A percentile compares a stretch with the other conserved stretches of the same genome.
Conservation (phyloP, 2,888 invertebrate genomes). For the Lordiphosa andalusiaca region DNA sequence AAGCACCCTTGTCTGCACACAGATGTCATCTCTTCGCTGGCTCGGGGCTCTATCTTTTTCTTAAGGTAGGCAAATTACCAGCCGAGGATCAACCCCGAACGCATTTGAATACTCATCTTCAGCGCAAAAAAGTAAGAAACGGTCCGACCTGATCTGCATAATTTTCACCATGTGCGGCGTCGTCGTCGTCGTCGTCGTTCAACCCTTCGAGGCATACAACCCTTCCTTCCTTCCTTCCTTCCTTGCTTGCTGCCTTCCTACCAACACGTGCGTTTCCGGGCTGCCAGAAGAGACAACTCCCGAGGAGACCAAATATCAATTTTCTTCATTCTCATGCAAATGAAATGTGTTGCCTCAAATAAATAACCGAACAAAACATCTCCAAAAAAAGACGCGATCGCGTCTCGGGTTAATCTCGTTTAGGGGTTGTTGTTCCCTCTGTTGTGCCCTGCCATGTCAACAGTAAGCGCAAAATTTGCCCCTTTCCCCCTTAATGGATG, state of each 20-base stretch:
- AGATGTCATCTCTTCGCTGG: constrained; percentile 70
- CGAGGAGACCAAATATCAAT: constrained; percentile 78
- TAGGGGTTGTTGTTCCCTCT: constrained; percentile 59
- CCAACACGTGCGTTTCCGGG: constrained; percentile 58
- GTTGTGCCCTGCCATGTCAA: constrained; percentile 66
- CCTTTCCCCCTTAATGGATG: constrained; percentile 59
- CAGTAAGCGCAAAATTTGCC: constrained; percentile 46
- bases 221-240: no score
- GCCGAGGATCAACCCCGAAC: constrained; percentile 47
- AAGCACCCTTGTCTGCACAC: constrained; percentile 34
- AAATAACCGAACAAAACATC: constrained; percentile 66
- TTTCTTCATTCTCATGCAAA: constrained; percentile 80
- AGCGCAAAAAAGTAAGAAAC: constrained; percentile 42
- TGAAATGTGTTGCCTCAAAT: constrained; percentile 68
- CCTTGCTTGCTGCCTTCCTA: no score
- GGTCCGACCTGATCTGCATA: constrained; percentile 71
- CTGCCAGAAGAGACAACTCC: constrained; percentile 55
- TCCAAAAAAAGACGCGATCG: constrained; percentile 18
- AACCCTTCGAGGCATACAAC: constrained; percentile 51
- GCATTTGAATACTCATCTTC: constrained; percentile 78
- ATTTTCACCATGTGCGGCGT: constrained; percentile 76
- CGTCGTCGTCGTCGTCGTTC: constrained; percentile 28
- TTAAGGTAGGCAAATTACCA: constrained; percentile 73
- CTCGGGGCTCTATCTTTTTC: constrained; percentile 40
- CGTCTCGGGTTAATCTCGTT: constrained; percentile 53